phyloP scores from a whole-genome alignment of 2,113 vertebrate species.

The Isurus oxyrinchus region DNA sequence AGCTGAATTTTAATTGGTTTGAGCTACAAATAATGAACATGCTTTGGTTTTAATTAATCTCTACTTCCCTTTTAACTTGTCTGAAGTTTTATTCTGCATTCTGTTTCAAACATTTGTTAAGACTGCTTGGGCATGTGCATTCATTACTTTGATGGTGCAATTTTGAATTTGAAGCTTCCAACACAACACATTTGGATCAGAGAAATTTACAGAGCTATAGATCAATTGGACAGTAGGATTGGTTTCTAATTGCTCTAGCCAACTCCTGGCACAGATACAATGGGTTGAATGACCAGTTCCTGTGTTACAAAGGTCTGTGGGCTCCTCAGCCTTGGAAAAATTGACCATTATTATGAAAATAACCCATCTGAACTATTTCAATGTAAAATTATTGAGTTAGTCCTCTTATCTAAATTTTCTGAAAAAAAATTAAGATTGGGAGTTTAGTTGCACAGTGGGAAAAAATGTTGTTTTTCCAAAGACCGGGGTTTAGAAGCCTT shows the following conservation, averaged over 20 bases:
- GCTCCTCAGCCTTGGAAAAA: neutral
- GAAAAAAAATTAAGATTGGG: neutral
- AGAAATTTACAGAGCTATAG: neutral
- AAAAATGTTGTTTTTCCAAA: neutral
- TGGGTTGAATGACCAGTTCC: neutral
- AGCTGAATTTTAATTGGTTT: neutral
- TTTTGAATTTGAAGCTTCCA: neutral
- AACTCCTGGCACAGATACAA: neutral
- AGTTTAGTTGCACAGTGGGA: neutral
- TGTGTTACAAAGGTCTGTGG: no score
- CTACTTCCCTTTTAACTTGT: neutral
- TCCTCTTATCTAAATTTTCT: neutral
- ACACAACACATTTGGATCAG: neutral
- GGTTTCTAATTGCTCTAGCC: neutral
- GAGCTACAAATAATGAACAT: neutral
- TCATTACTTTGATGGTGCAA: neutral
- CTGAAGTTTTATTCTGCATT: neutral
- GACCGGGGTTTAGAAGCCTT: neutral
- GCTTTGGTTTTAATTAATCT: slow-evolving; percentile 13
- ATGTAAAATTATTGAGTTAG: neutral
- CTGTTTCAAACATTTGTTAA: neutral
- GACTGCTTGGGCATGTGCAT: neutral
- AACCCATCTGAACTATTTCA: neutral
- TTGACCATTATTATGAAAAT: neutral
- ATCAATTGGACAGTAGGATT: neutral